phyloP scores from a whole-genome alignment of 1,140 invertebrate species.

The Cheumatopsyche charites region DNA sequence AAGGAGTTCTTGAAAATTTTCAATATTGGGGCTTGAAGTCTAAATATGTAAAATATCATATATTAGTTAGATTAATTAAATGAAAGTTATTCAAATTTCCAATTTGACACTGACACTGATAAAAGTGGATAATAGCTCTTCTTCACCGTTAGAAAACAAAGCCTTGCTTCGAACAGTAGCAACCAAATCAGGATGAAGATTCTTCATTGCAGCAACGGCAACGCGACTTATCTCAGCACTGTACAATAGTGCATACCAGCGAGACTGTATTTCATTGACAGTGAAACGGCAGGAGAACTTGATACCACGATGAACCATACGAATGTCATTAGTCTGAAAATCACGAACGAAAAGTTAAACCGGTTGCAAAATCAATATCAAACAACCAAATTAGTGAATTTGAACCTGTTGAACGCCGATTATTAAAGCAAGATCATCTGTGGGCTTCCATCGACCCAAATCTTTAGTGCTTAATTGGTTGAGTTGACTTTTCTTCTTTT shows the following conservation, averaged over 20 bases:
- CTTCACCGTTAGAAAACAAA: constrained; percentile 88
- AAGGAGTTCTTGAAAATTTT: constrained; percentile 88
- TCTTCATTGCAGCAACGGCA: constrained; percentile 89
- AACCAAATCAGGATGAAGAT: constrained; percentile 90
- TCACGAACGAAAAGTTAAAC: not conserved
- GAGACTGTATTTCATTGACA: constrained; percentile 89
- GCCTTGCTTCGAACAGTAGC: constrained; percentile 86
- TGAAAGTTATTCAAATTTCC: constrained; percentile 4
- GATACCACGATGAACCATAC: constrained; percentile 86
- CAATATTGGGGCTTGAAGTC: constrained; percentile 65
- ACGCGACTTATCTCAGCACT: constrained; percentile 86
- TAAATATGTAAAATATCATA: constrained; percentile 38
- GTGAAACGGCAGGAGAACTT: constrained; percentile 97
- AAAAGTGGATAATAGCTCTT: constrained; percentile 82
- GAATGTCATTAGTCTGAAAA: constrained; percentile 82
- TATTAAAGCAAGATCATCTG: constrained; percentile 93
- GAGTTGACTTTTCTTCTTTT: constrained; percentile 65
- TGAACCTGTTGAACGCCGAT: constrained; percentile 89
- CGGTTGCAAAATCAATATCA: not conserved
- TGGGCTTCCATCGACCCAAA: constrained; percentile 94
- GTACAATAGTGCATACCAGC: constrained; percentile 95
- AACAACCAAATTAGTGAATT: constrained; percentile 37
- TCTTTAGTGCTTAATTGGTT: constrained; percentile 77
- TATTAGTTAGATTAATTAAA: not conserved
- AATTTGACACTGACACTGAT: constrained; percentile 72